Base-by-base conservation (phyloP, 2,113 vertebrate genomes). In the Sitta europaea region DNA sequence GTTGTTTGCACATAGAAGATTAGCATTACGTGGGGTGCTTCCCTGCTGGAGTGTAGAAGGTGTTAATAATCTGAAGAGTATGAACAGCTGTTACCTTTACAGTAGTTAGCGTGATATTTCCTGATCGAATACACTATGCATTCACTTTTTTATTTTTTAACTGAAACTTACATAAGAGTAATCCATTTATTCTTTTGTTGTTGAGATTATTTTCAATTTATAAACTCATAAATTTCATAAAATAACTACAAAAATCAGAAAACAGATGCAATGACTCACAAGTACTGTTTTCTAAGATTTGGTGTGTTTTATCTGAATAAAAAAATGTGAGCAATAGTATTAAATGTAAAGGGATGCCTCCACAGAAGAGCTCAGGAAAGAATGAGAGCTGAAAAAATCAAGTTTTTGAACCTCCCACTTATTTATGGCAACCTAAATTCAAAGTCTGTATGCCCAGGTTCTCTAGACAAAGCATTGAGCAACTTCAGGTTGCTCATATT, bases 31-130 rank as follows among this genome's bases (percentile, higher is more conserved):
- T 87, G 59, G 79, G 55, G 85, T 87, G 47, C 47, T 91, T 91
- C 89, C 51, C 90, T 91, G 59, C 68, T 72, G 85, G 74, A 86
- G 19, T 70, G 51, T 76, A 85, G 53, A 94, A 96, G 57, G 79
- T 91, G 87, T 68, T 91, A 87, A 94, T 91, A 92, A 91, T 65
- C 84, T 78, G 67, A 78, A 82, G 65, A 83, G 33, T 58, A 33
- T 27, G 82, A 97, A 45, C 96, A 97, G 90, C 94, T 97, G 97
- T 86, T 91, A 72, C 89, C 62, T 86, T 96, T 72, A 62, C 8
- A 80, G 45, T 71, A 90, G 96, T 94, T 95, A 96, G 67, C 86
- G 84, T 81, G 85, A 78, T 87, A 92, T 85, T 97, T 94, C 77
- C 61, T 95, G 42, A 96, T 83, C 93, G 84, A 90, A 76, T 95